A percentile compares a stretch with the other conserved stretches of the same genome.
phyloP scores from a whole-genome alignment of 2,113 vertebrate genomes.

The Chaenogobius annularis region DNA sequence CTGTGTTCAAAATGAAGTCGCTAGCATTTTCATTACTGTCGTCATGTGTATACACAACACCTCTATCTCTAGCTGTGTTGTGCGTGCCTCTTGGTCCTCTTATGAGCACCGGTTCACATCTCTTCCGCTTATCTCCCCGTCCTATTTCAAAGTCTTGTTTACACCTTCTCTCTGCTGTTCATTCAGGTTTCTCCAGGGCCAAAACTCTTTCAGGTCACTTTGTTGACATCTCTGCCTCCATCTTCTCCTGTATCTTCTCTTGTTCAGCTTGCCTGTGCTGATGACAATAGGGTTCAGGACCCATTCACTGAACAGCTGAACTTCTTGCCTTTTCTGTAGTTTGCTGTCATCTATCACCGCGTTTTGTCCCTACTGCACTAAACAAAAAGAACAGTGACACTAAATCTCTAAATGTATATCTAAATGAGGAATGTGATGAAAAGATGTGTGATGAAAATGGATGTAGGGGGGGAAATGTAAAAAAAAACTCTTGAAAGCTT shows the following conservation, averaged over 20 bases:
- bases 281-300: constrained; percentile 55
- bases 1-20: constrained; percentile 62
- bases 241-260: constrained; percentile 45
- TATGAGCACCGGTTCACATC: constrained; percentile 19
- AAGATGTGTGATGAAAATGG: constrained; percentile 21
- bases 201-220: constrained; percentile 58
- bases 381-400: constrained; percentile 13
- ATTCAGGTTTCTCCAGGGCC: constrained; percentile 59
- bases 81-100: constrained; percentile 8
- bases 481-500: constrained; percentile 20
- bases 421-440: neutral
- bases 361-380: constrained; percentile 34
- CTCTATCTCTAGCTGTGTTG: constrained; percentile 21
- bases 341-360: constrained; percentile 44
- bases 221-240: constrained; percentile 62
- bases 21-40: constrained; percentile 58
- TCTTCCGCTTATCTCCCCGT: constrained; percentile 17
- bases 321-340: constrained; percentile 42
- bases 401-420: constrained; percentile 2
- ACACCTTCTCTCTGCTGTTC: constrained; percentile 51
- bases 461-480: constrained; percentile 4
- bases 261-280: constrained; percentile 26
- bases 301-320: constrained; percentile 54
- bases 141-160: constrained; percentile 60
- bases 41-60: constrained; percentile 57